Evolutionary conservation across 1,140 invertebrate genomes (phyloP).

Genomic region (Cotesia glomerata): DNA sequence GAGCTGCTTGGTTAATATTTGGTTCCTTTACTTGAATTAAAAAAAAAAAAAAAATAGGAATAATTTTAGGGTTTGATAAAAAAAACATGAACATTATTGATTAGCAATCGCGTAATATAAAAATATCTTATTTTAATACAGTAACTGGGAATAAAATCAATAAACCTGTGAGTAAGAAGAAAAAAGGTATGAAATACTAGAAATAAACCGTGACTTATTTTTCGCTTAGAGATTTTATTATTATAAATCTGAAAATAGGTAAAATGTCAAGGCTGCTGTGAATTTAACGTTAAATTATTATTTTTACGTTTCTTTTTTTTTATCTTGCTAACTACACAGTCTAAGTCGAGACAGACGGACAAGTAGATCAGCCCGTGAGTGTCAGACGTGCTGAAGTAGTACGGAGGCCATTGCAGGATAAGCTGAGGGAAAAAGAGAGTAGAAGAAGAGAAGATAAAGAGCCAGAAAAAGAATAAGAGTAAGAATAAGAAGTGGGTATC

Average conservation of each 20-base stretch:
- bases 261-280: slow-evolving; percentile 1
- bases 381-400: background rate
- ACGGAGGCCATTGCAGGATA: background rate
- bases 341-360: background rate
- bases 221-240: background rate
- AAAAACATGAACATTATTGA: too few relatives aligned
- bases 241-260: slow-evolving; percentile 3
- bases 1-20: too few relatives aligned
- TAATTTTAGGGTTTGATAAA: too few relatives aligned
- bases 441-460: slow-evolving; percentile 11
- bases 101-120: too few relatives aligned
- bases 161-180: background rate
- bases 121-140: too few relatives aligned
- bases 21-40: too few relatives aligned
- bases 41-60: too few relatives aligned
- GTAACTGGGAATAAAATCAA: too few relatives aligned
- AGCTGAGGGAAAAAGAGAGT: background rate
- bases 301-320: background rate
- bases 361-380: slow-evolving; percentile 15
- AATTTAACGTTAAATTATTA: background rate
- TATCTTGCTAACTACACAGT: slow-evolving; percentile 6
- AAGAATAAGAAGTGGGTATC: slow-evolving; percentile 41
- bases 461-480: too few relatives aligned
- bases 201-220: background rate
- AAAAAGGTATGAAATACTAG: background rate